These are phyloP conservation scores for Anomalospiza imberbis DNA, from an alignment of 2,797 vertebrate species.

Conservation along the genomic window DNA sequence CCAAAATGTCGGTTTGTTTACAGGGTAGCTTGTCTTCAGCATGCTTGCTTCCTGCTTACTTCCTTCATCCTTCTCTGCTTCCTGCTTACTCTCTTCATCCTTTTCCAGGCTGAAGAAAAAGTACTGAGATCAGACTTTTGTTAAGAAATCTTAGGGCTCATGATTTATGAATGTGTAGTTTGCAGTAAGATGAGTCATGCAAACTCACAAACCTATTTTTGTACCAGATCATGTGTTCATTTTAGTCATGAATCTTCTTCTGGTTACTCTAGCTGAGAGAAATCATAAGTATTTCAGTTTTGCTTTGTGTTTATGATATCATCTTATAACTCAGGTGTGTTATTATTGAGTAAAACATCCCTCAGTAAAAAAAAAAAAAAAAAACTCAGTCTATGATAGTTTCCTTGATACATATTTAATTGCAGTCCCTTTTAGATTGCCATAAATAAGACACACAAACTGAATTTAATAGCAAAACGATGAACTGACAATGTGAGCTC, in stretches of 20 bases:
- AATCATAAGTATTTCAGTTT: constrained; percentile 1
- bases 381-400: not conserved
- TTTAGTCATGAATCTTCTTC: constrained; percentile 19
- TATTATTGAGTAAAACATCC: constrained; percentile 18
- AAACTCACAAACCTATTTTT: not conserved
- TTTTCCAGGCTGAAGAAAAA: not conserved
- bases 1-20: not conserved
- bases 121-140: not conserved
- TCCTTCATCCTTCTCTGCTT: not conserved
- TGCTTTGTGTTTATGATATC: constrained; percentile 15
- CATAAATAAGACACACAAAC: not conserved
- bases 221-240: not conserved
- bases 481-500: not conserved
- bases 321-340: not conserved
- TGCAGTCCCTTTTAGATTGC: constrained; percentile 27
- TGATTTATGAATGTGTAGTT: constrained; percentile 24
- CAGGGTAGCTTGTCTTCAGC: not conserved
- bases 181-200: constrained; percentile 9
- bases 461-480: not conserved
- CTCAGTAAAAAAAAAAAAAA: not conserved
- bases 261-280: constrained; percentile 24
- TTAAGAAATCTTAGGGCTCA: not conserved
- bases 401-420: not conserved
- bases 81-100: not conserved
- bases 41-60: not conserved